phyloP scores from a whole-genome alignment of 2,113 vertebrate genomes.

The Periophthalmodon schlosseri region DNA sequence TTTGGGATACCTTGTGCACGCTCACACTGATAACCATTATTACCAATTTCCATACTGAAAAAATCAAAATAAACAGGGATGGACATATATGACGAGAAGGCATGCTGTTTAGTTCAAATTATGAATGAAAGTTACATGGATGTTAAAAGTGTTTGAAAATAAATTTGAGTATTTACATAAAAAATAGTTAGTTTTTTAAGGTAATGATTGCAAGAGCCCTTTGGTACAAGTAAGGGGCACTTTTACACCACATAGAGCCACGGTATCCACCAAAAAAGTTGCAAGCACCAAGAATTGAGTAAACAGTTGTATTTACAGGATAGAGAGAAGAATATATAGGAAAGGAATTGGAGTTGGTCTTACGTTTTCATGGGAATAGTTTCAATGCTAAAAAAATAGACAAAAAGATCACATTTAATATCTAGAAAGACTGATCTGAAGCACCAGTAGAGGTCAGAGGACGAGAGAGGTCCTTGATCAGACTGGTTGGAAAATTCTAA shows the following conservation, averaged over 20 bases:
- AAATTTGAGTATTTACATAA: slow-evolving; percentile 63
- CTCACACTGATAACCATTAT: slow-evolving; percentile 98
- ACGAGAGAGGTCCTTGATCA: background rate
- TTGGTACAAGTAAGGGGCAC: slow-evolving; percentile 70
- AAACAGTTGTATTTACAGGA: slow-evolving; percentile 71
- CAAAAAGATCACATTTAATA: slow-evolving; percentile 74
- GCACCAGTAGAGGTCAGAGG: slow-evolving; percentile 32
- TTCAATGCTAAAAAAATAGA: slow-evolving; percentile 81
- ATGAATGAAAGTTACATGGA: slow-evolving; percentile 21
- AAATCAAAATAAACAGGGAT: slow-evolving; percentile 78
- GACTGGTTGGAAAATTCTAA: background rate
- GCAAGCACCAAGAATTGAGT: slow-evolving; percentile 77
- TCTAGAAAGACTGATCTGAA: slow-evolving; percentile 49
- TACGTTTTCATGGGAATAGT: slow-evolving; percentile 89
- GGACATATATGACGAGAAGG: slow-evolving; percentile 63
- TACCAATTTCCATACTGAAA: slow-evolving; percentile 94
- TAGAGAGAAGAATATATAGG: slow-evolving; percentile 34
- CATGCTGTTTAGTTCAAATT: slow-evolving; percentile 49
- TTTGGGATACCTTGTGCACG: slow-evolving; percentile 88
- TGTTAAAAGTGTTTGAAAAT: slow-evolving; percentile 44
- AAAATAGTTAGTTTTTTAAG: slow-evolving; percentile 51
- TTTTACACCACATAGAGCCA: slow-evolving; percentile 70
- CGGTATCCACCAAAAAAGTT: slow-evolving; percentile 64
- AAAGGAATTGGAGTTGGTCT: slow-evolving; percentile 68
- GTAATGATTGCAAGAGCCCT: slow-evolving; percentile 72